Base-by-base conservation (phyloP, 2,113 vertebrate species). In the Candoia aspera region DNA sequence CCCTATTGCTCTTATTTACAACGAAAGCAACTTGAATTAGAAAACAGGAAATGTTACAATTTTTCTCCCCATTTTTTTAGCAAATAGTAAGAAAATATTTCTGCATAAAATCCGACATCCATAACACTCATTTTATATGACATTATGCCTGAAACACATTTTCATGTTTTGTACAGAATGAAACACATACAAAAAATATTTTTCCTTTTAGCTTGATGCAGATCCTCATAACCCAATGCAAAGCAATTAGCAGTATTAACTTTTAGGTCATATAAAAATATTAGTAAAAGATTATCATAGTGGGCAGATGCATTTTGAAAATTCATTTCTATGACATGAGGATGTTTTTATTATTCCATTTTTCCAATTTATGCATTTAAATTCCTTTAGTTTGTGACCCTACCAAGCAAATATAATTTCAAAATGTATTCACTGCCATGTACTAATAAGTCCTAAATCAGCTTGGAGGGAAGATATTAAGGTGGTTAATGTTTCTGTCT, bases 91-190 rank as follows among this genome's bases (percentile, higher is more conserved):
- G 97, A 97, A 97, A 97, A 97, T 97, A 97, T 96, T 96, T 97
- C 96, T 97, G 95, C 91, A 95, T 96, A 97, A 94, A 98, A 96
- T 96, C 92, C 95, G 94, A 96, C 96, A 97, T 95, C 96, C 96
- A 91, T 96, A 96, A 97, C 95, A 97, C 94, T 94, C 96, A 97
- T 84, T 1, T 93, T 95, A 95, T 92, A 96, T 91, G 92, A 96
- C 86, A 94, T 96, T 96, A 96, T 94, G 95, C 93, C 92, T 95
- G 93, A 97, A 97, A 97, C 97, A 96, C 97, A 98, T 97, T 98
- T 98, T 98, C 97, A 97, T 96, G 95, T 97, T 97, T 96, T 97
- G 94, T 97, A 98, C 96, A 98, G 97, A 96, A 97, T 96, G 95
- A 97, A 97, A 97, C 96, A 97, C 97, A 97, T 96, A 98, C 97